These are phyloP conservation scores for Matsumyia berberina DNA, from an alignment of 2,888 invertebrate genomes.

Conservation along the genomic window DNA sequence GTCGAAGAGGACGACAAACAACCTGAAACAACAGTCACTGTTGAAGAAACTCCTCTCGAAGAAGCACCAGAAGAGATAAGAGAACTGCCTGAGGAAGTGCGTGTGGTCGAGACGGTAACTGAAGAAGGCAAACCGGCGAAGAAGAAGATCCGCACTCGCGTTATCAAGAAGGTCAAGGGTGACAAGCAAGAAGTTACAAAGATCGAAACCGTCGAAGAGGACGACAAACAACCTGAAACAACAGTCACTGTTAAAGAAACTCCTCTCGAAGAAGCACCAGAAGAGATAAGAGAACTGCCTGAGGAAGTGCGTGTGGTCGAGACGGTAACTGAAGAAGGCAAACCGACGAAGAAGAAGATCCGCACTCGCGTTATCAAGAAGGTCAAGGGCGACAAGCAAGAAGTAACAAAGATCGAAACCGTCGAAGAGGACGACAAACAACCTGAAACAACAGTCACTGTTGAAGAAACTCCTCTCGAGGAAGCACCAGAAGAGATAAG, in stretches of 20 bases:
- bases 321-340: slow-evolving; percentile 67
- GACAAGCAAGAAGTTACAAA: slow-evolving; percentile 82
- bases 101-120: slow-evolving; percentile 64
- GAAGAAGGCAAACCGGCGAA: slow-evolving; percentile 79
- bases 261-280: slow-evolving; percentile 62
- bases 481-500: slow-evolving; percentile 78
- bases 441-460: slow-evolving; percentile 81
- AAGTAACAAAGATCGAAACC: slow-evolving; percentile 83
- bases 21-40: slow-evolving; percentile 70
- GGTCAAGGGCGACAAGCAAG: slow-evolving; percentile 78
- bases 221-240: slow-evolving; percentile 80
- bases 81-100: slow-evolving; percentile 74
- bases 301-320: slow-evolving; percentile 73
- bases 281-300: slow-evolving; percentile 77
- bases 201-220: slow-evolving; percentile 83
- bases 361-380: slow-evolving; percentile 82
- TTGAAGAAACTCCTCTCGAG: slow-evolving; percentile 77
- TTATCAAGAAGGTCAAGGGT: slow-evolving; percentile 81
- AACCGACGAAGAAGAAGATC: slow-evolving; percentile 79
- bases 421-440: slow-evolving; percentile 83
- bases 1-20: slow-evolving; percentile 82
- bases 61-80: slow-evolving; percentile 78
- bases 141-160: slow-evolving; percentile 79
- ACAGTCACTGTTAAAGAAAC: slow-evolving; percentile 78
- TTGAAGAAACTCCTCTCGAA: slow-evolving; percentile 78